Base-by-base conservation (phyloP, 2,797 vertebrate genomes). In the Nyctalus aviator region DNA sequence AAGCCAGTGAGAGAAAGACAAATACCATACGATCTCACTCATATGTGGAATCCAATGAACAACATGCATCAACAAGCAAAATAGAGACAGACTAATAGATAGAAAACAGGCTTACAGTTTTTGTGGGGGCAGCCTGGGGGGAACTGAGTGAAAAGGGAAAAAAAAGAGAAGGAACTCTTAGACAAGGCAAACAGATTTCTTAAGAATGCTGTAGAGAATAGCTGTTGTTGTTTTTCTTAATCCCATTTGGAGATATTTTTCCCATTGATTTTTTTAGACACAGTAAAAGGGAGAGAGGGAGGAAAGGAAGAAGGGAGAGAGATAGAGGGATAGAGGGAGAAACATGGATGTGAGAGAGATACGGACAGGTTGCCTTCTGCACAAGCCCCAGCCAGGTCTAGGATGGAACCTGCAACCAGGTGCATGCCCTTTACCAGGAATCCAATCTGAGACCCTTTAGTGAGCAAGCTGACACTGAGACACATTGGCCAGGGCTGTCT, bases 41-140 rank as follows among this genome's bases (percentile, higher is more conserved):
- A 32, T 18, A 32, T 66, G n/a, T 66, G 64, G 64, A 32, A 66
- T 66, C 64, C 32, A 66, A 66, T 66, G 64, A 32, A 66, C 15
- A 66, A 66, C 32, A 66, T 66, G 64, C 15, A 32, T n/a, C 4
- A 32, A 66, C 8, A 66, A 66, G 30, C 30, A 66, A 66, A 66
- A 66, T 32, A 66, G n/a, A 66, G n/a, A 66, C 15, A 32, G n/a
- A 32, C 64, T 66, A 4, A 66, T 66, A 66, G n/a, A 66, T 66
- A 66, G 15, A 66, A n/a, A 66, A 8, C 64, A 66, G 64, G 30
- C n/a, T 32, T n/a, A 66, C 64, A 66, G 64, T 17, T 32, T 18
- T 66, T 4, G n/a, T n/a, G 15, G 64, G 0, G n/a, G 7, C 14
- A 18, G n/a, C 15, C 30, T 4, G 4, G n/a, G 30, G 8, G 64